Evolutionary conservation across 2,113 vertebrate genomes (phyloP), one percentile per base, ranked within the genome.

Genomic region (Rhinoderma darwinii): DNA sequence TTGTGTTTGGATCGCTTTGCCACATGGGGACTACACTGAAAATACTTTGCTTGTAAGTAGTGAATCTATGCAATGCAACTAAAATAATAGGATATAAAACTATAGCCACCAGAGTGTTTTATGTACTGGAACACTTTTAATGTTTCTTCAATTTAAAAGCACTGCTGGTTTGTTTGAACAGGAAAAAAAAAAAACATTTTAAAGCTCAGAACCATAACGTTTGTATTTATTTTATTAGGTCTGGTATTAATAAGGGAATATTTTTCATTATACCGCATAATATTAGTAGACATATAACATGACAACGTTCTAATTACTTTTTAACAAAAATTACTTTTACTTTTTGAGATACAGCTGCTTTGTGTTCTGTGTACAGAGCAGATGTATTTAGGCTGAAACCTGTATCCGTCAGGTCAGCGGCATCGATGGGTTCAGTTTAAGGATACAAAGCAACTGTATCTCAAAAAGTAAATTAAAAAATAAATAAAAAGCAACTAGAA

Each of bases 51-150:
- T 85, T 75, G 84, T 79, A 78, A 66, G 74, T 27, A 80, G 76
- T 54, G 20, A 80, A 32, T 41, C 76, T 70, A 72, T 30, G 75
- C 76, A 86, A 80, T 70, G 75, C 32, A 80, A 63, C 63, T 80
- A 41, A 86, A 72, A 68, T 86, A 86, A 86, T 54, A 86, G 84
- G 72, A 84, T 70, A 86, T 70, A 72, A 86, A 86, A 51, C 73
- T 78, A 78, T 50, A 78, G 54, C 41, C 84, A 85, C 84, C 59
- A 86, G 74, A 70, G 75, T 78, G 54, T 86, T 86, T 86, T 85
- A 76, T 77, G 54, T 78, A 86, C 56, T 66, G 84, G 54, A 86
- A 86, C 74, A 86, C 44, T 84, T 54, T 79, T 68, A 77, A 79
- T 79, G 74, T 79, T 79, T 70, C 43, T 68, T 51, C 84, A 86